Percentiles rank a stretch among this genome's conserved stretches.
Evolutionary conservation across 2,888 invertebrate species (phyloP).

Genomic region (Eudemis profundana): DNA sequence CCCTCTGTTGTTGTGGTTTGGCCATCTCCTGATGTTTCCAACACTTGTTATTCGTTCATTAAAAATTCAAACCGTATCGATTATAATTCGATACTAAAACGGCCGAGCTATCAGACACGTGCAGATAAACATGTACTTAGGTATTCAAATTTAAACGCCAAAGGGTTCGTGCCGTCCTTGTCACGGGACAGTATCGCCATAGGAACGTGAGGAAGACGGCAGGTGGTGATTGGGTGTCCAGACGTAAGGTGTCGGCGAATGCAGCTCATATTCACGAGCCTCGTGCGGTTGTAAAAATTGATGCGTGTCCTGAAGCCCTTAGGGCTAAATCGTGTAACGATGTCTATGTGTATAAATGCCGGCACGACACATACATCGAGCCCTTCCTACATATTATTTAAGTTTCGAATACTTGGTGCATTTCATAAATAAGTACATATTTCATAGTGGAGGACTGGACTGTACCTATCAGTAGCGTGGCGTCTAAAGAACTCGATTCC

Average conservation of each 20-base stretch:
- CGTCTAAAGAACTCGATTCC: too few relatives aligned
- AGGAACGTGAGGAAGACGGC: not conserved
- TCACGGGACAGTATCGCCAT: not conserved
- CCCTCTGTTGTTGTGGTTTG: too few relatives aligned
- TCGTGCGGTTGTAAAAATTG: not conserved
- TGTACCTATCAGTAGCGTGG: too few relatives aligned
- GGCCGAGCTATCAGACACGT: conserved; percentile 23
- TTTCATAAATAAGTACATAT: too few relatives aligned
- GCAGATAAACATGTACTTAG: conserved; percentile 34
- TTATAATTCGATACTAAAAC: conserved; percentile 30
- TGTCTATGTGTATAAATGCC: not conserved
- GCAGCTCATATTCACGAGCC: not conserved
- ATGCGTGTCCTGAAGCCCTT: conserved; percentile 11
- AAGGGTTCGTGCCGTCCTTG: not conserved
- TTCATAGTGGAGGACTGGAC: too few relatives aligned
- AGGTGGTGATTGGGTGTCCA: not conserved
- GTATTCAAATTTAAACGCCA: conserved; percentile 27
- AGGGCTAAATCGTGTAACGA: not conserved
- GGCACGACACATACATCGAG: not conserved
- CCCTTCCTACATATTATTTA: too few relatives aligned
- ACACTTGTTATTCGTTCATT: conserved; percentile 24
- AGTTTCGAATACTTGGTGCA: too few relatives aligned
- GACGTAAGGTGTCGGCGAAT: not conserved
- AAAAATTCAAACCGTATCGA: conserved; percentile 25
- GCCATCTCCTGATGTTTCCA: not conserved